These are phyloP conservation scores for Noctua janthina DNA, from an alignment of 2,888 invertebrate genomes.

Conservation along the genomic window DNA sequence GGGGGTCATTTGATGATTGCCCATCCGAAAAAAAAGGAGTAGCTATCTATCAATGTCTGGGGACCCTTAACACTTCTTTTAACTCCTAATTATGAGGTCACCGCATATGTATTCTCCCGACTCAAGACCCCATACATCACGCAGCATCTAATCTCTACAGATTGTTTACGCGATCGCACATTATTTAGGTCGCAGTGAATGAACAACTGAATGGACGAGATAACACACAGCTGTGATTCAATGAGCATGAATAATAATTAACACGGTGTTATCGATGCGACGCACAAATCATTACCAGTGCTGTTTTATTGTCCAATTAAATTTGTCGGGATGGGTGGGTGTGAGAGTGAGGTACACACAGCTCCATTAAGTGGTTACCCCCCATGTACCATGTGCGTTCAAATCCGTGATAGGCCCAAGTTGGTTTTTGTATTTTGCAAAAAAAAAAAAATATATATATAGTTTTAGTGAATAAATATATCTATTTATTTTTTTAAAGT, in stretches of 20 bases:
- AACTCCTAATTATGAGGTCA: not conserved
- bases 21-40: no score
- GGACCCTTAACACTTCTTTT: not conserved
- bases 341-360: conserved; percentile 33
- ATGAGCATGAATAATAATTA: conserved; percentile 85
- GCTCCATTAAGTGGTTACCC: no score
- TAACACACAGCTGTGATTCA: conserved; percentile 80
- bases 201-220: conserved; percentile 73
- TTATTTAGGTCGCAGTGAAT: conserved; percentile 73
- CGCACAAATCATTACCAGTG: conserved; percentile 80
- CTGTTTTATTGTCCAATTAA: conserved; percentile 84
- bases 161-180: conserved; percentile 62
- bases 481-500: no score
- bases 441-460: no score
- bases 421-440: no score
- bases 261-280: conserved; percentile 73
- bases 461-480: no score
- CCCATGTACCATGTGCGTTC: no score
- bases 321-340: conserved; percentile 71
- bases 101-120: conserved; percentile 2
- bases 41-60: not conserved
- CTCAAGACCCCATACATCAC: conserved; percentile 26
- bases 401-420: no score
- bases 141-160: conserved; percentile 44
- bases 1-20: no score